These are phyloP conservation scores for Rutilus rutilus DNA, from an alignment of 2,113 vertebrate species.

Conservation along the genomic window DNA sequence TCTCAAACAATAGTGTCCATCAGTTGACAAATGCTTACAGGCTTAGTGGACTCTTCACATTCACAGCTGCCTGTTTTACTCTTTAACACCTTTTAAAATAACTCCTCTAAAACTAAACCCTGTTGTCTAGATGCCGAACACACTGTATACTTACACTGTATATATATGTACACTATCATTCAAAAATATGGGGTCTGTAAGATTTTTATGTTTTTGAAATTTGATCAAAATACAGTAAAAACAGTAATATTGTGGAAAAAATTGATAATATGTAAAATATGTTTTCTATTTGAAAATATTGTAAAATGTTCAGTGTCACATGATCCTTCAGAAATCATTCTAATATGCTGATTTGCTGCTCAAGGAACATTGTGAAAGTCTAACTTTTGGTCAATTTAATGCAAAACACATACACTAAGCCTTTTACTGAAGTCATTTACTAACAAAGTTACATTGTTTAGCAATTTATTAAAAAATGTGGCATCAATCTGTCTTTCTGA, in stretches of 20 bases:
- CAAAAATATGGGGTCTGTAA: not conserved
- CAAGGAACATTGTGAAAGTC: not conserved
- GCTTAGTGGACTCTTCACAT: constrained; percentile 53
- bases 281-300: too few relatives aligned
- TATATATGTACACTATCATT: not conserved
- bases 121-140: constrained; percentile 51
- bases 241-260: not conserved
- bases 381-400: not conserved
- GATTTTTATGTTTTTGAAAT: not conserved
- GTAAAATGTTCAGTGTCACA: not conserved
- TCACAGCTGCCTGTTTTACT: constrained; percentile 59
- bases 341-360: not conserved
- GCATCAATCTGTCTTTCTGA: constrained; percentile 24
- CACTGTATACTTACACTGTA: constrained; percentile 11
- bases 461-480: not conserved
- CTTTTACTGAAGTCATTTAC: not conserved
- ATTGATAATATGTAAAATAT: too few relatives aligned
- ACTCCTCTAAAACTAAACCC: constrained; percentile 50
- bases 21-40: constrained; percentile 44
- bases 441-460: not conserved
- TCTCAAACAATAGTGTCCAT: not conserved
- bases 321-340: not conserved
- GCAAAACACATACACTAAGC: not conserved
- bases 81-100: constrained; percentile 65
- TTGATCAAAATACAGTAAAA: not conserved